Conservation (phyloP, 2,113 vertebrate genomes). For the Acanthochromis polyacanthus region DNA sequence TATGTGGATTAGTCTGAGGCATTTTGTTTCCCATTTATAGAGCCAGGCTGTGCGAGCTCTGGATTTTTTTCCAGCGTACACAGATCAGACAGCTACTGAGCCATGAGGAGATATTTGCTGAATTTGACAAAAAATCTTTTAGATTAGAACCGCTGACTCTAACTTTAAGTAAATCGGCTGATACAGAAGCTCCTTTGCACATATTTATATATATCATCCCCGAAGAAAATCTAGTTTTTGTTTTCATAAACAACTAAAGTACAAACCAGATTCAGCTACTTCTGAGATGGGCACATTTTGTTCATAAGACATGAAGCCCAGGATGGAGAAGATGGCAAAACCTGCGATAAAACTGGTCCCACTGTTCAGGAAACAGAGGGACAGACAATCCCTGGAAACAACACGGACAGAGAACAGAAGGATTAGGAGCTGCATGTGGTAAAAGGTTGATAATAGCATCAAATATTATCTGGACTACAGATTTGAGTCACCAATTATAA, state of each 20-base stretch:
- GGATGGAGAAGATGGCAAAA: constrained; percentile 97
- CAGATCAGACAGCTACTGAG: too few relatives aligned
- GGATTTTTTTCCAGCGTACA: too few relatives aligned
- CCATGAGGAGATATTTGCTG: too few relatives aligned
- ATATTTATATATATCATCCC: neutral
- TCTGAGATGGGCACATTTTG: constrained; percentile 94
- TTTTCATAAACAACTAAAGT: neutral
- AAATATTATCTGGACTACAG: neutral
- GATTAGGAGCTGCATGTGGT: neutral
- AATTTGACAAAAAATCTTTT: too few relatives aligned
- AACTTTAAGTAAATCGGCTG: neutral
- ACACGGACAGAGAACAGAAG: neutral
- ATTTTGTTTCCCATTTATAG: too few relatives aligned
- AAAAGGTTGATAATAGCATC: neutral
- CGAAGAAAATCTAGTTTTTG: neutral
- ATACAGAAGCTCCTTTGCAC: neutral
- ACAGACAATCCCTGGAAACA: constrained; percentile 90
- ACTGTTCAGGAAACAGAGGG: constrained; percentile 95
- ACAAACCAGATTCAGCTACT: constrained; percentile 95
- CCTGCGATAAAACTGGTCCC: constrained; percentile 96
- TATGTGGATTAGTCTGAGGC: too few relatives aligned
- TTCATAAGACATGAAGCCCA: constrained; percentile 97
- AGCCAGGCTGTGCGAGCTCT: too few relatives aligned
- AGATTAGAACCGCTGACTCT: too few relatives aligned
- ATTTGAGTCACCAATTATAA: neutral